Base-by-base conservation (phyloP, 1,140 invertebrate genomes). In the Drosophila sturtevanti region DNA sequence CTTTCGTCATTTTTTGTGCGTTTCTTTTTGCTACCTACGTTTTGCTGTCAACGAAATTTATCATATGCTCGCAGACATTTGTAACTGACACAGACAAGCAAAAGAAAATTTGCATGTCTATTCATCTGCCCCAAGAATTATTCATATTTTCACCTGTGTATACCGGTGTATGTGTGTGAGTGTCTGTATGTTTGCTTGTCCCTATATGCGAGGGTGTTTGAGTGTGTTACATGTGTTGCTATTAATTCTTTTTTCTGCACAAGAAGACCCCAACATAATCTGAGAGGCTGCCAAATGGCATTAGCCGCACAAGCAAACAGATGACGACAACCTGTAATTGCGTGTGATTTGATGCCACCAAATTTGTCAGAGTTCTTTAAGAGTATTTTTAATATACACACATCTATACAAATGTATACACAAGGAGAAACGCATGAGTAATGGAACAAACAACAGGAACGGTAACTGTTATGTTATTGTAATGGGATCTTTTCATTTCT, bases 61-160 rank as follows among this genome's bases (percentile, higher is more conserved):
- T 87, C 82, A 82, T 71, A 82, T 68, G 58, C 68, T 72, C 51
- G 62, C 59, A 70, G 67, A 68, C 82, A 89, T 87, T 89, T 87
- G 82, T 89, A 60, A 79, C 76, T 77, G 63, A 68, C 79, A 64
- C 44, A 69, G 35, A 73, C 31, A 62, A 44, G 1, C 6, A 44
- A 16, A 44, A 9, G 31, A 34, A 67, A 74, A 69, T 84, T 84
- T 84, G 76, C 80, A 84, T 84, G 72, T 71, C 79, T 66, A 38
- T 52, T 18, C 62, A 44, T 22, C 62, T 71, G 52, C 70, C 65
- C 62, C 68, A 64, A 81, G 70, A 87, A 78, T 86, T 82, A 87
- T 86, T 86, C 82, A 87, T 87, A 87, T 79, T 86, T 84, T 58
- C 54, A 61, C 44, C 31, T 66, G 35, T 65, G 27, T 31, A 31